Percentiles rank a stretch among this genome's conserved stretches.
These are phyloP conservation scores for Perodicticus potto DNA, from an alignment of 2,797 vertebrate genomes.

Conservation along the genomic window DNA sequence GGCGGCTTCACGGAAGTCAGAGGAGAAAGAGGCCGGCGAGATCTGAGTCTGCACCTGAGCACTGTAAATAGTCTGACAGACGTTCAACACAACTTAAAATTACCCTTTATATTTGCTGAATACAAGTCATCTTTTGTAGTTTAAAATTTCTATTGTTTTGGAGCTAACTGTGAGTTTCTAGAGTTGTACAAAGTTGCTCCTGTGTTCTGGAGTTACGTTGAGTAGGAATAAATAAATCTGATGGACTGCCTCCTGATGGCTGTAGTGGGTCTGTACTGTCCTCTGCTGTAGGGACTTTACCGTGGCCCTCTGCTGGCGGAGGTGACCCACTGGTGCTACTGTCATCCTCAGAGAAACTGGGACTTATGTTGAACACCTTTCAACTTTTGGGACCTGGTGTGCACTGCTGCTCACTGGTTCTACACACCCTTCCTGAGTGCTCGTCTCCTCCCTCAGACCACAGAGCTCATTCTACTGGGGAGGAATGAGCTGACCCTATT, in stretches of 20 bases:
- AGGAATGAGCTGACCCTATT: not conserved
- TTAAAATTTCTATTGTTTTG: constrained; percentile 89
- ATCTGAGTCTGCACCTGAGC: constrained; percentile 90
- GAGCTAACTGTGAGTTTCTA: constrained; percentile 89
- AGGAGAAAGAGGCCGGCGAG: constrained; percentile 96
- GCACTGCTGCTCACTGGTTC: not conserved
- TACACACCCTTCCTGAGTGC: not conserved
- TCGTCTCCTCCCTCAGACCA: not conserved
- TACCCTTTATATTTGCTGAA: constrained; percentile 90
- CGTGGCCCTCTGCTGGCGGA: constrained; percentile 33
- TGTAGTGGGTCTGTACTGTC: not conserved
- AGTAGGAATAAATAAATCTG: constrained; percentile 85
- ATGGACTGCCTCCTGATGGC: constrained; percentile 65
- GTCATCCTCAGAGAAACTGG: not conserved
- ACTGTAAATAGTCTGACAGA: constrained; percentile 88
- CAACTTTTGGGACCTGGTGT: not conserved
- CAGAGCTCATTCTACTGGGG: not conserved
- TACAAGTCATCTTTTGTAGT: constrained; percentile 90
- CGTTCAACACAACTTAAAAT: constrained; percentile 84
- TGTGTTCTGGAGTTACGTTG: constrained; percentile 84
- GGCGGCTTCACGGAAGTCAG: constrained; percentile 91
- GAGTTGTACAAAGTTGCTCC: constrained; percentile 85
- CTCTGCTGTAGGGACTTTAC: not conserved
- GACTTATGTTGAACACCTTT: not conserved
- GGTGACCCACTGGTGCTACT: not conserved